A percentile compares a stretch with the other conserved stretches of the same genome.
Evolutionary conservation across 1,140 invertebrate genomes (phyloP).

Genomic region (Pachypeltis micranthus): DNA sequence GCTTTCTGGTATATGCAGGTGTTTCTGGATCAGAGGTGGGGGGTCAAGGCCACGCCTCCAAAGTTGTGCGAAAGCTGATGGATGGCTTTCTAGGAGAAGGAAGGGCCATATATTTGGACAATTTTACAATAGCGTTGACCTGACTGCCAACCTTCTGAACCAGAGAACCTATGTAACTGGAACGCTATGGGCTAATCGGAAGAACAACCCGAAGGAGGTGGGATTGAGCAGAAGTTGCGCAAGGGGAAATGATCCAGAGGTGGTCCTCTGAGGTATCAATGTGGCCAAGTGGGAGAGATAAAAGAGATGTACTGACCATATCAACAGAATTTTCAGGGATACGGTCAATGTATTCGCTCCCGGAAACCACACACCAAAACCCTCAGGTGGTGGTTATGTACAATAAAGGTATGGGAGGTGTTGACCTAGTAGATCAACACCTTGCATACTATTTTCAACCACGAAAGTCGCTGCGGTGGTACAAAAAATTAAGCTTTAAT

Average conservation of each 20-base stretch:
- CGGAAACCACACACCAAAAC: neutral
- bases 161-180: conserved; percentile 21
- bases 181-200: conserved; percentile 19
- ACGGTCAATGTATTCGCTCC: conserved; percentile 21
- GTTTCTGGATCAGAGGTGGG: neutral
- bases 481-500: neutral
- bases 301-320: conserved; percentile 29
- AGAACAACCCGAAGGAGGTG: conserved; percentile 19
- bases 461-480: neutral
- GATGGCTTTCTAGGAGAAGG: neutral
- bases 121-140: conserved; percentile 12
- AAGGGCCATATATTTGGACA: conserved; percentile 1
- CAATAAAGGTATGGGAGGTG: conserved; percentile 13
- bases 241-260: conserved; percentile 21
- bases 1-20: neutral
- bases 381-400: neutral
- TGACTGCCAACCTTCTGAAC: conserved; percentile 13
- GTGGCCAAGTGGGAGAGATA: conserved; percentile 33
- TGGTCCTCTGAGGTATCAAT: neutral
- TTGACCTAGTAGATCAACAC: conserved; percentile 11
- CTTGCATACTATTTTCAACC: neutral
- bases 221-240: conserved; percentile 21
- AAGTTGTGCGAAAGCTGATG: neutral
- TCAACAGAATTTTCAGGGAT: conserved; percentile 25
- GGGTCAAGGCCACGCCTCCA: neutral